Base-by-base conservation (phyloP, 2,113 vertebrate genomes). In the Hippoglossus stenolepis region DNA sequence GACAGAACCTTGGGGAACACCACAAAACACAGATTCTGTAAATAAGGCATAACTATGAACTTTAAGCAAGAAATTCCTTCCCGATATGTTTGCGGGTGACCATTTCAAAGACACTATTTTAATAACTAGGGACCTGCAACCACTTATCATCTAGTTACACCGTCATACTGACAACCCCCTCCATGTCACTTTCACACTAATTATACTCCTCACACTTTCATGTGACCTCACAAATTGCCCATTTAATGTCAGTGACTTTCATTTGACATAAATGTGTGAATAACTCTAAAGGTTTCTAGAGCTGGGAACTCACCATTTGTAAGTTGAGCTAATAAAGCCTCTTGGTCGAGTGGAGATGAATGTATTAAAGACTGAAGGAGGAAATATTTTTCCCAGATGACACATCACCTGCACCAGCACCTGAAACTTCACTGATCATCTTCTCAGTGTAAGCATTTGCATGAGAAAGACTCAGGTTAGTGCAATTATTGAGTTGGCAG, bases 201-300 rank as follows among this genome's bases (percentile, higher is more conserved):
- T 73, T 45, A 62, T 20, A 61, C 58, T 35, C 23, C 45, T 38
- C 49, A n/a, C 28, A 43, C 53, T 24, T 38, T 53, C 51, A 58
- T 43, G 28, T 18, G 28, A 53, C 54, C 35, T 77, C 38, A 6
- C n/a, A 28, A 28, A 45, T 60, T 18, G 65, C 54, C 18, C 28
- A 13, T 21, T 53, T 63, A 9, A 71, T 61, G 14, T 65, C n/a
- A 23, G 47, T 10, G 45, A 67, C 63, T 70, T 59, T 68, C 56
- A 53, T 26, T 53, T 66, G 49, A 68, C 58, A 67, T 56, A 35
- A 17, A 45, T 43, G 66, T 67, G 40, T 77, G 28, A 61, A 38
- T 72, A 56, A 62, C 64, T 63, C 12, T 20, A 47, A 54, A 61
- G 23, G 15, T 61, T 66, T 54, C 20, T 20, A 23, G 56, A 63